Percentiles rank a stretch among this genome's conserved stretches.
phyloP scores from a whole-genome alignment of 2,113 vertebrate species.

The Turnix velox region DNA sequence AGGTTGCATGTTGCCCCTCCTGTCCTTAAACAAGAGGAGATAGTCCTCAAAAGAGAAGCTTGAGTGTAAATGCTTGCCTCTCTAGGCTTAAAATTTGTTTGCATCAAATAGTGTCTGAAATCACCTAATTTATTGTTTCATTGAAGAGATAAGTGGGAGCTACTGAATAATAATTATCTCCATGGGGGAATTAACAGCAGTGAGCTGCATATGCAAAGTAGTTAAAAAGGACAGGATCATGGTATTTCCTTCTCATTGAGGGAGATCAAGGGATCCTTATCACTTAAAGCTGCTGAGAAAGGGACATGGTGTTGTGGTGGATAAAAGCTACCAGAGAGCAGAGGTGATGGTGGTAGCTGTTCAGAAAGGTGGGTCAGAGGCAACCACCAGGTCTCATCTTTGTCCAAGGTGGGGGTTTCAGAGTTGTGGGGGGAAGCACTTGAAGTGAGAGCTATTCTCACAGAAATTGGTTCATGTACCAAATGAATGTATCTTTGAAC shows the following conservation, averaged over 20 bases:
- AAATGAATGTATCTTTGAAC: neutral
- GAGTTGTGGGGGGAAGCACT: neutral
- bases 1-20: neutral
- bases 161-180: neutral
- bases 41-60: neutral
- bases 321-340: neutral
- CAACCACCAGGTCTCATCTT: neutral
- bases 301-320: rapidly evolving
- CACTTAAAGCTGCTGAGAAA: neutral
- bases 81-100: neutral
- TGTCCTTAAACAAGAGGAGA: neutral
- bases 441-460: neutral
- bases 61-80: neutral
- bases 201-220: neutral
- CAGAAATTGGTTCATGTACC: neutral
- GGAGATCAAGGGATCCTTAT: neutral
- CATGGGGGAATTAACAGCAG: neutral
- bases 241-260: neutral
- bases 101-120: neutral
- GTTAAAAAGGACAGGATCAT: neutral
- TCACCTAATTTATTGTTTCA: neutral
- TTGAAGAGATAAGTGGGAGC: neutral
- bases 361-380: neutral
- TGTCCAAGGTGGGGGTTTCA: neutral
- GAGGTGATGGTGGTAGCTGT: neutral